Evolutionary conservation across 2,888 invertebrate genomes (phyloP).

Genomic region (Protodeltote pygarga): DNA sequence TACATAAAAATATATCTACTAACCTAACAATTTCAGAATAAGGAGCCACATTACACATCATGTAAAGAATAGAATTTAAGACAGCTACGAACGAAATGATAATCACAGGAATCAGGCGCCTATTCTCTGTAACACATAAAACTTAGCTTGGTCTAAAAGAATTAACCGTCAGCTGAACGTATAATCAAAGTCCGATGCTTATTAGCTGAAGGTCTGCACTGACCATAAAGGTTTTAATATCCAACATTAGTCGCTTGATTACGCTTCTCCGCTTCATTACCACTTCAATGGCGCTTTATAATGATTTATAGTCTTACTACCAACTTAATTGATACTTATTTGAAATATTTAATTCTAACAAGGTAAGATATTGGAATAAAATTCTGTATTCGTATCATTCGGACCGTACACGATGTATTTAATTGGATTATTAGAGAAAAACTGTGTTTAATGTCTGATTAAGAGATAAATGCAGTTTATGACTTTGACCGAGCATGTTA

Average conservation of each 20-base stretch:
- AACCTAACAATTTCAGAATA: not conserved
- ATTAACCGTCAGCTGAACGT: slow-evolving; percentile 9
- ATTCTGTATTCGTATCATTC: slow-evolving; percentile 26
- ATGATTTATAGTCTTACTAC: slow-evolving; percentile 30
- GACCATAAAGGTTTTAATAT: slow-evolving; percentile 29
- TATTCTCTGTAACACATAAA: slow-evolving; percentile 3
- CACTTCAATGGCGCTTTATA: slow-evolving; percentile 25
- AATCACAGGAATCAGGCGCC: slow-evolving; percentile 15
- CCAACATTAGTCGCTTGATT: slow-evolving; percentile 27
- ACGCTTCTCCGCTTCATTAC: slow-evolving; percentile 24
- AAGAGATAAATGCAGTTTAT: slow-evolving; percentile 34
- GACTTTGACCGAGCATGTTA: slow-evolving; percentile 15
- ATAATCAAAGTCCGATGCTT: slow-evolving; percentile 17
- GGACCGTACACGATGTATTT: slow-evolving; percentile 30
- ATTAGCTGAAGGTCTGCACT: slow-evolving; percentile 12
- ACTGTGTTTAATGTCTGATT: slow-evolving; percentile 32
- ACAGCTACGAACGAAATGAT: slow-evolving; percentile 1
- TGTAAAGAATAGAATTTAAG: not conserved
- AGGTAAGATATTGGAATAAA: slow-evolving; percentile 32
- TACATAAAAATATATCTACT: not conserved
- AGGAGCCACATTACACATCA: not conserved
- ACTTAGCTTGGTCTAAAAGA: slow-evolving; percentile 19
- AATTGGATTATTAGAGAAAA: slow-evolving; percentile 45
- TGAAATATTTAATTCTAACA: slow-evolving; percentile 23
- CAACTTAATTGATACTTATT: slow-evolving; percentile 40